Base-by-base conservation (phyloP, 2,113 vertebrate genomes). In the Columbina picui region DNA sequence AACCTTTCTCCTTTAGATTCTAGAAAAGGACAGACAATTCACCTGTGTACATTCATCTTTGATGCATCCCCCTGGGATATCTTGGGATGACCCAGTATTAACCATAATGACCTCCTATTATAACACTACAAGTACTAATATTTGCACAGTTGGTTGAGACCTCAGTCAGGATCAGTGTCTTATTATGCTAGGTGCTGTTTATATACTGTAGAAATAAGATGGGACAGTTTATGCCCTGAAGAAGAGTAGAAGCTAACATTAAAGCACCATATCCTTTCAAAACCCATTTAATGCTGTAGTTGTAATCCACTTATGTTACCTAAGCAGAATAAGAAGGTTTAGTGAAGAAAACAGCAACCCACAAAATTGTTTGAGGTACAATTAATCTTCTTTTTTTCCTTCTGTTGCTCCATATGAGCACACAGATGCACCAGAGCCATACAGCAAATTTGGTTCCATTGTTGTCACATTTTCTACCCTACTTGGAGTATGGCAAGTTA, bases 71-170 rank as follows among this genome's bases (percentile, higher is more conserved):
- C 23, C 26, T 74, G 70, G 61, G 61, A 57, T 64, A 85, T 86
- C 53, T 61, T 38, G 49, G 73, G 34, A 36, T 85, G 83, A 87
- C 82, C 77, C 29, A 29, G 38, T 83, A 78, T 79, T 88, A 89
- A 38, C 89, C 39, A 41, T 91, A 75, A 96, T 86, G 76, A 84
- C 85, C 90, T 80, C 55, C 59, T 86, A 57, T 96, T 96, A 89
- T 65, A 94, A 70, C 90, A 89, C 88, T 93, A 81, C 92, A 89
- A 90, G 73, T 87, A 76, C 90, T 80, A 94, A 94, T 96, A 90
- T 96, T 96, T 96, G 93, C 75, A 86, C 85, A 92, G 92, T 95
- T 94, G 76, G 71, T 86, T 75, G 85, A 86, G 68, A 71, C 71
- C 59, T 26, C 29, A n/a, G 84, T 86, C 52, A 90, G 60, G 38